These are phyloP conservation scores for Hiodon tergisus DNA, from an alignment of 2,113 vertebrate species.

Conservation along the genomic window DNA sequence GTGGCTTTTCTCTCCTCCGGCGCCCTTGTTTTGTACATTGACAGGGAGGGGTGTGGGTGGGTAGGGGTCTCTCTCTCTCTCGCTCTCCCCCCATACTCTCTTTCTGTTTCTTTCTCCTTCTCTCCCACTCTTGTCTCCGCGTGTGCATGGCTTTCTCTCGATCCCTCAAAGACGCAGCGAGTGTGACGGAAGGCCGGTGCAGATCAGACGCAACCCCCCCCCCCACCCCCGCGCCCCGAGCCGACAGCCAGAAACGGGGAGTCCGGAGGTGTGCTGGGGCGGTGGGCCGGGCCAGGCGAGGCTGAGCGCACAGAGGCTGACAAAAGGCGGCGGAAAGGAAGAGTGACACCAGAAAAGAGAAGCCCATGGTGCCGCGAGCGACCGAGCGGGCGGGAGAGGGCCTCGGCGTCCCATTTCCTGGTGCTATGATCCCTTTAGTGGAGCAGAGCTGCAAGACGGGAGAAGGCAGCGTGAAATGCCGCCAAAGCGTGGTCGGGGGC, in stretches of 20 bases:
- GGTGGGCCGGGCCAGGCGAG: background rate
- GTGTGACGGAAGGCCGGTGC: conserved; percentile 22
- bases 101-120: background rate
- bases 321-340: conserved; percentile 8
- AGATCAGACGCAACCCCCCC: conserved; percentile 37
- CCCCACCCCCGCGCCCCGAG: conserved; percentile 3
- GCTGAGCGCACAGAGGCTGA: too few relatives aligned
- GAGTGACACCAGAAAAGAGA: too few relatives aligned
- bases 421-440: background rate
- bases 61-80: background rate
- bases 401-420: background rate
- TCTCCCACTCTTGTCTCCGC: conserved; percentile 17
- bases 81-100: background rate
- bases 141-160: conserved; percentile 30
- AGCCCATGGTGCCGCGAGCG: conserved; percentile 21
- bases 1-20: conserved; percentile 52
- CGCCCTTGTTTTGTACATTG: conserved; percentile 37
- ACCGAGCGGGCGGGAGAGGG: background rate
- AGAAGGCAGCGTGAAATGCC: conserved; percentile 54
- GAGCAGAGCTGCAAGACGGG: background rate
- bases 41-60: conserved; percentile 19
- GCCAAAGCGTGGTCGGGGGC: conserved; percentile 55
- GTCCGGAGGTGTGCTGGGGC: conserved; percentile 18
- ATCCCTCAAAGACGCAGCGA: conserved; percentile 23
- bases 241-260: background rate